Evolutionary conservation across 2,113 vertebrate species (phyloP).

Genomic region (Centropus unirufus): DNA sequence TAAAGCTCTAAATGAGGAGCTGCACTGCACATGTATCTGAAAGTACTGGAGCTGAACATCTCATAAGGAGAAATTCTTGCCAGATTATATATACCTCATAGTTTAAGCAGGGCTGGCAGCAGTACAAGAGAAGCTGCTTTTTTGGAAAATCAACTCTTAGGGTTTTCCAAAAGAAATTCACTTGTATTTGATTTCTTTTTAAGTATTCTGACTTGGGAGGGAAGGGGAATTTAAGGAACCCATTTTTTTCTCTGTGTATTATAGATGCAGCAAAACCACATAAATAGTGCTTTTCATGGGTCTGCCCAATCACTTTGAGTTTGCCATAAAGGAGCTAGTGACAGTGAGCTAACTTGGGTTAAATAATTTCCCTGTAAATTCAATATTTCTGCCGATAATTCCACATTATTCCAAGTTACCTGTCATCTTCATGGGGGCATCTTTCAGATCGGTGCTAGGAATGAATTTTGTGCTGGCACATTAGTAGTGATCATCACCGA

Average conservation of each 20-base stretch:
- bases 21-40: slow-evolving; percentile 55
- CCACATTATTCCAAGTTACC: not conserved
- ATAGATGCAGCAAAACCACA: not conserved
- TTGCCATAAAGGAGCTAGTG: not conserved
- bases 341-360: not conserved
- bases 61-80: slow-evolving; percentile 52
- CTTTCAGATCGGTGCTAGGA: not conserved
- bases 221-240: not conserved
- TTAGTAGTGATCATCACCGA: not conserved
- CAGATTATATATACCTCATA: slow-evolving; percentile 59
- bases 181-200: slow-evolving; percentile 19
- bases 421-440: not conserved
- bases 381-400: not conserved
- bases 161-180: slow-evolving; percentile 10
- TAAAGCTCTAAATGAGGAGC: slow-evolving; percentile 67
- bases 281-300: not conserved
- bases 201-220: not conserved
- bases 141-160: slow-evolving; percentile 17
- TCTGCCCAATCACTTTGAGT: not conserved
- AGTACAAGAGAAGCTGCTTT: slow-evolving; percentile 49
- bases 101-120: slow-evolving; percentile 48
- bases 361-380: not conserved
- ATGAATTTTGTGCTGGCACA: not conserved
- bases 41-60: slow-evolving; percentile 64
- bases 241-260: not conserved